A percentile compares a stretch with the other conserved stretches of the same genome.
Evolutionary conservation across 1,140 invertebrate genomes (phyloP).

Genomic region (Arctopsyche grandis): DNA sequence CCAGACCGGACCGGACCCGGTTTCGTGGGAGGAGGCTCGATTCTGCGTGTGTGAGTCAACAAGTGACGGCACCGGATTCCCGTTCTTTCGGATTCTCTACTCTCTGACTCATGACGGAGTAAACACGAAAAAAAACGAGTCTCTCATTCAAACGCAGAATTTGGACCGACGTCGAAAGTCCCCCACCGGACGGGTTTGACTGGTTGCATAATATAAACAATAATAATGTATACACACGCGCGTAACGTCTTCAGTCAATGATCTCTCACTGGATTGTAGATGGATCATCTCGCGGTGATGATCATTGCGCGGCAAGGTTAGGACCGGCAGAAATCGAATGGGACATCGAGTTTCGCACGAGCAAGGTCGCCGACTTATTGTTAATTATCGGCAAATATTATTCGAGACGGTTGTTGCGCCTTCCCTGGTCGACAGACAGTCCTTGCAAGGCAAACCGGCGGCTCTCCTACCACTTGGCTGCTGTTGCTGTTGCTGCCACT

Average conservation of each 20-base stretch:
- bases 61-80: neutral
- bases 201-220: slow-evolving; percentile 32
- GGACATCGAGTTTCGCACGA: neutral
- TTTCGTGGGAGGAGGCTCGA: slow-evolving; percentile 13
- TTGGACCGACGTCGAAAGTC: slow-evolving; percentile 18
- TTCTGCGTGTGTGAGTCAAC: neutral
- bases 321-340: neutral
- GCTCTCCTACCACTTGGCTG: slow-evolving; percentile 8
- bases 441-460: slow-evolving; percentile 42
- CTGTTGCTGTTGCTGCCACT: neutral
- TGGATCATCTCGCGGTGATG: neutral
- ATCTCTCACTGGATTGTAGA: neutral
- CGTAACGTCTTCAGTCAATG: slow-evolving; percentile 21
- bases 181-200: slow-evolving; percentile 27
- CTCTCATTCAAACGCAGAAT: slow-evolving; percentile 28
- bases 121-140: slow-evolving; percentile 25
- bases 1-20: slow-evolving; percentile 3
- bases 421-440: slow-evolving; percentile 30
- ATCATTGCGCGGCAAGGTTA: neutral
- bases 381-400: slow-evolving; percentile 3
- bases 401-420: neutral
- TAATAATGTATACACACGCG: neutral
- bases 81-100: slow-evolving; percentile 8
- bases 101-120: neutral
- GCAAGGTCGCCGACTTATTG: neutral